phyloP scores from a whole-genome alignment of 1,140 invertebrate genomes.

The Drosophila kohkoa region DNA sequence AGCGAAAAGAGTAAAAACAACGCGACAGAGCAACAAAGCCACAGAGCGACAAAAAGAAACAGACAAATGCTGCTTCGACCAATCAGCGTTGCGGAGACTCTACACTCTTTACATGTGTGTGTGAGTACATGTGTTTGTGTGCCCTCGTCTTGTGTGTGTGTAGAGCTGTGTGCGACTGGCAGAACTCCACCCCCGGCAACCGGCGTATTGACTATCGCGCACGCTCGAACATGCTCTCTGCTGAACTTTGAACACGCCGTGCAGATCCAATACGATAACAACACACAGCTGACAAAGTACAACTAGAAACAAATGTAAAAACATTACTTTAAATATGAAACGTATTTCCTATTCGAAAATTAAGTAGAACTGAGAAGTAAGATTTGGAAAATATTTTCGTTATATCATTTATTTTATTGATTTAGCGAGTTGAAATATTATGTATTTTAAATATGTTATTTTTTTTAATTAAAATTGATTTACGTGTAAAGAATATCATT shows the following conservation, averaged over 20 bases:
- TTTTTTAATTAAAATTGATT: not conserved
- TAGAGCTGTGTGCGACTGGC: constrained; percentile 23
- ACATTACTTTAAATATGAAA: not conserved
- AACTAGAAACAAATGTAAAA: constrained; percentile 5
- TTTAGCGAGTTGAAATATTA: not conserved
- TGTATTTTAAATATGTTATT: not conserved
- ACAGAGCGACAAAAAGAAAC: constrained; percentile 54
- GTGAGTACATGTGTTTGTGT: constrained; percentile 37
- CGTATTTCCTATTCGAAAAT: not conserved
- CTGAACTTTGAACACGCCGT: constrained; percentile 1
- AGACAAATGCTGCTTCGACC: constrained; percentile 17
- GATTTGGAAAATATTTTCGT: not conserved
- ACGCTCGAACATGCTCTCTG: constrained; percentile 42
- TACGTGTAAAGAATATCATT: not conserved
- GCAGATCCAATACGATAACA: constrained; percentile 7
- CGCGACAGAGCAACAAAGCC: constrained; percentile 55
- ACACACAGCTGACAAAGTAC: not conserved
- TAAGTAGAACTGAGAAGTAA: no score
- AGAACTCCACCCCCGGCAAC: constrained; percentile 65
- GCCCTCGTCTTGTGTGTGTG: not conserved
- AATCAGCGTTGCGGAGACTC: constrained; percentile 67
- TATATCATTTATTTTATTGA: not conserved
- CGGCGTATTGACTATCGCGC: constrained; percentile 47
- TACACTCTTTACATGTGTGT: constrained; percentile 33
- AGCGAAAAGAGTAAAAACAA: constrained; percentile 48